phyloP scores from a whole-genome alignment of 2,888 invertebrate species.

The Acrobeloides nanus region DNA sequence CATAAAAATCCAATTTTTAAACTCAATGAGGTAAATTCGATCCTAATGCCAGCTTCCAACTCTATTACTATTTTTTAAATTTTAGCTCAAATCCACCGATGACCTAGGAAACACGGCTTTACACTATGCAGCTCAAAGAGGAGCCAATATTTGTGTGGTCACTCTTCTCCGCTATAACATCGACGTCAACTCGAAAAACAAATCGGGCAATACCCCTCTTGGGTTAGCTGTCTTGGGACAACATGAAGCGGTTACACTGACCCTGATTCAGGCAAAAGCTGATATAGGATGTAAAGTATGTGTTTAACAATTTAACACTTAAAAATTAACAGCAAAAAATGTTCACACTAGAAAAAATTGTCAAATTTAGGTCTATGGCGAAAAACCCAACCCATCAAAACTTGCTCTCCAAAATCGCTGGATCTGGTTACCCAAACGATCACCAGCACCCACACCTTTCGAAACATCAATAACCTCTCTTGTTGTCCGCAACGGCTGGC shows the following conservation, averaged over 20 bases:
- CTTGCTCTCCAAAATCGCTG: slow-evolving; percentile 7
- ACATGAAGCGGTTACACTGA: slow-evolving; percentile 56
- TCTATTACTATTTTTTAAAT: not conserved
- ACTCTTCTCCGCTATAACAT: slow-evolving; percentile 53
- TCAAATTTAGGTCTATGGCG: not conserved
- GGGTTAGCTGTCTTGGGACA: slow-evolving; percentile 55
- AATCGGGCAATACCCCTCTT: slow-evolving; percentile 57
- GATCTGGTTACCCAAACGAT: slow-evolving; percentile 11
- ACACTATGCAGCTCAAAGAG: slow-evolving; percentile 57
- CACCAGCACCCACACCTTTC: not conserved
- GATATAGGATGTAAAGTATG: slow-evolving; percentile 20
- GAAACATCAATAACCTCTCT: slow-evolving; percentile 11
- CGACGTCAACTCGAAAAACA: slow-evolving; percentile 53
- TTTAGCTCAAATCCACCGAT: slow-evolving; percentile 6
- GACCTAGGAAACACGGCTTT: slow-evolving; percentile 53
- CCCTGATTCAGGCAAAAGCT: no score
- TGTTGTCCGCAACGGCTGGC: slow-evolving; percentile 57
- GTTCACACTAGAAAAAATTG: not conserved
- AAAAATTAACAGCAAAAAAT: no score
- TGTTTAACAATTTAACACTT: no score
- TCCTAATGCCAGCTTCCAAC: no score
- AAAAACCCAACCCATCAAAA: not conserved
- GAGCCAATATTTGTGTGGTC: slow-evolving; percentile 58
- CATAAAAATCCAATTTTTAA: no score
- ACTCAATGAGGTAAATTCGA: not conserved